Evolutionary conservation across 2,797 vertebrate species (phyloP).

Genomic region (Rhadinocentrus ornatus): DNA sequence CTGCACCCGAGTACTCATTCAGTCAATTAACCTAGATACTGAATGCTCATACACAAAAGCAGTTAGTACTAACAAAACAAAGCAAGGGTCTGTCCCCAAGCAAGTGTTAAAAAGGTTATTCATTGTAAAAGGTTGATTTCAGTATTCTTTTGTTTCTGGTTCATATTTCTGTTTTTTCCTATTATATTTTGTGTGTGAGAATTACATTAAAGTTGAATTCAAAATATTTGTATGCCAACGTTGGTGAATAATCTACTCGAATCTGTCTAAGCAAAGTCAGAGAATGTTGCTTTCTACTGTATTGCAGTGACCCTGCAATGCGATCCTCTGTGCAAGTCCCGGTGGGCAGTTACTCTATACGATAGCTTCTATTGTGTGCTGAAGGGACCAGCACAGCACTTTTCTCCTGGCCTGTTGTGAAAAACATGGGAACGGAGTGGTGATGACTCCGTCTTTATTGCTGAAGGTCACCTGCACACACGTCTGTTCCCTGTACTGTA

Average conservation of each 20-base stretch:
- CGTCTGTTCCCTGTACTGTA: slow-evolving; percentile 56
- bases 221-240: slow-evolving; percentile 2
- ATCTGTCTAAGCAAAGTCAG: slow-evolving; percentile 40
- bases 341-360: slow-evolving; percentile 70
- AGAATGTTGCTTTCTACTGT: slow-evolving; percentile 65
- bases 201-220: neutral
- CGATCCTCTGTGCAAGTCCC: slow-evolving; percentile 71
- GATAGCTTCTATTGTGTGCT: slow-evolving; percentile 60
- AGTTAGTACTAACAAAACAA: slow-evolving; percentile 51
- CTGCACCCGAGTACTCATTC: slow-evolving; percentile 56
- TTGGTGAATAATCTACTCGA: slow-evolving; percentile 22
- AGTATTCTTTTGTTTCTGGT: neutral
- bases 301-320: slow-evolving; percentile 80
- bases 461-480: slow-evolving; percentile 77
- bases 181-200: neutral
- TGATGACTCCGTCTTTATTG: slow-evolving; percentile 74
- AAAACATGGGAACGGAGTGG: slow-evolving; percentile 65
- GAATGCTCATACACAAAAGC: slow-evolving; percentile 56
- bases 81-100: slow-evolving; percentile 50
- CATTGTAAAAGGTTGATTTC: slow-evolving; percentile 6
- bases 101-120: slow-evolving; percentile 27
- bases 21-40: slow-evolving; percentile 70
- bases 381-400: slow-evolving; percentile 73
- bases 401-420: slow-evolving; percentile 63
- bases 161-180: neutral